phyloP scores from a whole-genome alignment of 2,888 invertebrate genomes.

The Ptychoptera contaminata region DNA sequence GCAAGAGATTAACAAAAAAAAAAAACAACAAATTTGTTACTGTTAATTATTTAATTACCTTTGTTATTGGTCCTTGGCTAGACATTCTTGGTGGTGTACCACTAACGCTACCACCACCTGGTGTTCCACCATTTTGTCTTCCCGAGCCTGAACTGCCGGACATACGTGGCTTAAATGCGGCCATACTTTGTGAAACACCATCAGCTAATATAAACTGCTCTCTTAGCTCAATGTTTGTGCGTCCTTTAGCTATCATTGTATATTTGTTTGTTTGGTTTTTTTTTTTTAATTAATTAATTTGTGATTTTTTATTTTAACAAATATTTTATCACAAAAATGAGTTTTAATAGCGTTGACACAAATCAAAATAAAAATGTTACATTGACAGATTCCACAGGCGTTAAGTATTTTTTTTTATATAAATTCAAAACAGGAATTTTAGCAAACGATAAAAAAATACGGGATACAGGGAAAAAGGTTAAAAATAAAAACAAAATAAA shows the following conservation, averaged over 20 bases:
- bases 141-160: slow-evolving; percentile 43
- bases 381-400: slow-evolving; percentile 1
- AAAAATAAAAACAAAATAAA: slow-evolving; percentile 24
- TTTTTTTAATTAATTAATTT: too few species aligned
- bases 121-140: not conserved
- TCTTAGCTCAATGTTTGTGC: slow-evolving; percentile 98
- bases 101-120: too few species aligned
- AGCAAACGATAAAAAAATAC: slow-evolving; percentile 9
- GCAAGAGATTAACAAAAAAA: too few species aligned
- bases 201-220: slow-evolving; percentile 98
- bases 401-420: not conserved
- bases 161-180: slow-evolving; percentile 92
- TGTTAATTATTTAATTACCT: slow-evolving; percentile 46
- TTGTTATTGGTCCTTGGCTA: slow-evolving; percentile 80
- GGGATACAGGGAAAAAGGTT: slow-evolving; percentile 15
- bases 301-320: not conserved
- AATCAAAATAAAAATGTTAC: not conserved
- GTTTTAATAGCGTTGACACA: not conserved
- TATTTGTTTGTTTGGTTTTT: slow-evolving; percentile 29
- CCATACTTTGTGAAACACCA: slow-evolving; percentile 97
- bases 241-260: slow-evolving; percentile 88
- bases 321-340: not conserved
- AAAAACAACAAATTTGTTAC: too few species aligned
- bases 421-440: slow-evolving; percentile 8
- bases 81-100: slow-evolving; percentile 36